Conservation (phyloP, 2,113 vertebrate species). For the Paratilapia polleni region DNA sequence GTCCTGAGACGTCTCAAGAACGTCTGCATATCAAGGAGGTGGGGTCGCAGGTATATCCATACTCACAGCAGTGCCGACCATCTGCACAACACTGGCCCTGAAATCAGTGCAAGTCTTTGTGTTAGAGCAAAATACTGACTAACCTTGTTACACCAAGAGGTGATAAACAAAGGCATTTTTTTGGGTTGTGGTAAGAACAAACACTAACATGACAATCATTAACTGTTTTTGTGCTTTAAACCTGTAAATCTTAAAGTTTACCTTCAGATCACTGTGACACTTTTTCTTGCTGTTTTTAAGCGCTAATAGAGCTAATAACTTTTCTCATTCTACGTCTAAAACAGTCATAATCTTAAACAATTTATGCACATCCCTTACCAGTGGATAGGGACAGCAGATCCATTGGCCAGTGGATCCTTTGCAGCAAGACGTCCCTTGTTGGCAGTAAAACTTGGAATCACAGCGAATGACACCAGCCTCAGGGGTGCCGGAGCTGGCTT, state of each 20-base stretch:
- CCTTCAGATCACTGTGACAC: background rate
- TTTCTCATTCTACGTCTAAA: background rate
- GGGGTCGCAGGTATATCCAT: constrained; percentile 64
- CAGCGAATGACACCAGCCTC: constrained; percentile 65
- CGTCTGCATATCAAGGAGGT: constrained; percentile 47
- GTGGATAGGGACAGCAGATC: constrained; percentile 77
- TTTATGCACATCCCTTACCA: constrained; percentile 60
- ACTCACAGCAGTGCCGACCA: constrained; percentile 74
- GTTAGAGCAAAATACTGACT: constrained; percentile 5
- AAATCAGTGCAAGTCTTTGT: constrained; percentile 27
- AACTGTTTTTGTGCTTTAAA: background rate
- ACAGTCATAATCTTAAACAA: background rate
- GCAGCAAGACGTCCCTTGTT: constrained; percentile 68
- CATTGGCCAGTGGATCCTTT: constrained; percentile 43
- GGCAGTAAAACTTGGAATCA: constrained; percentile 67
- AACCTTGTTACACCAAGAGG: background rate
- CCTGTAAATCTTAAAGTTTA: background rate
- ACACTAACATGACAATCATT: background rate
- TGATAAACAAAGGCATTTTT: background rate
- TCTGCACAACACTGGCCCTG: constrained; percentile 79
- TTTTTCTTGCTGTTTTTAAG: background rate
- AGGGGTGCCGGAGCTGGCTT: background rate
- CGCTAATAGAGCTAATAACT: background rate
- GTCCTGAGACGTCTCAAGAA: constrained; percentile 27
- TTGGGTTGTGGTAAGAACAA: background rate